Evolutionary conservation across 1,140 invertebrate species (phyloP).

Genomic region (Maconellicoccus hirsutus): DNA sequence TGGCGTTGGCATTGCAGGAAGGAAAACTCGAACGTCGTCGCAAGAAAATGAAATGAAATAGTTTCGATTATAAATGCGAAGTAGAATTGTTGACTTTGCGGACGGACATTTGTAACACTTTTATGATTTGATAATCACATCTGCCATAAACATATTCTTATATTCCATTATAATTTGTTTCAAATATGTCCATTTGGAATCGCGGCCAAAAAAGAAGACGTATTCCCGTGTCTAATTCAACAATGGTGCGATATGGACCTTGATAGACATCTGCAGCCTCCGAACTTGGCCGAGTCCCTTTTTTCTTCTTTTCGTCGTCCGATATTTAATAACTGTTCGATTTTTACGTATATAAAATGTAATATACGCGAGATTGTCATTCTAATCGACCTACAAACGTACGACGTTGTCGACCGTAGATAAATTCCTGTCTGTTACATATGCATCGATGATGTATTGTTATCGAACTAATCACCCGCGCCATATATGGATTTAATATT

Average conservation of each 20-base stretch:
- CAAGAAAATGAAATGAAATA: constrained; percentile 5
- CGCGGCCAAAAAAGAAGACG: neutral
- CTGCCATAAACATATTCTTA: constrained; percentile 5
- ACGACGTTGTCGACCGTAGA: neutral
- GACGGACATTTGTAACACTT: neutral
- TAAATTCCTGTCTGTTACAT: neutral
- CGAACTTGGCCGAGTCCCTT: neutral
- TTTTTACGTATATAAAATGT: neutral
- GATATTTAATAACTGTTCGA: constrained; percentile 1
- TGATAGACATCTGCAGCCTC: neutral
- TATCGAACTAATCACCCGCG: too few relatives aligned
- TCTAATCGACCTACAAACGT: neutral
- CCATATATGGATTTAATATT: too few relatives aligned
- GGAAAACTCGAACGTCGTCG: neutral
- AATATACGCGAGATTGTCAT: neutral
- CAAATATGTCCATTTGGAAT: neutral
- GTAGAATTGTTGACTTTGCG: neutral
- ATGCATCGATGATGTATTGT: constrained; percentile 3
- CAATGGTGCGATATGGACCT: constrained; percentile 2
- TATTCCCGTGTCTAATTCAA: constrained; percentile 4
- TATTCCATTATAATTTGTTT: constrained; percentile 10
- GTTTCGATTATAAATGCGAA: neutral
- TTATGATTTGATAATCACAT: constrained; percentile 1
- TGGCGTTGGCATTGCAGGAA: neutral
- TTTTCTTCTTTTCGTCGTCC: too few relatives aligned